phyloP scores from a whole-genome alignment of 2,797 vertebrate genomes.

The Fundulus diaphanus region DNA sequence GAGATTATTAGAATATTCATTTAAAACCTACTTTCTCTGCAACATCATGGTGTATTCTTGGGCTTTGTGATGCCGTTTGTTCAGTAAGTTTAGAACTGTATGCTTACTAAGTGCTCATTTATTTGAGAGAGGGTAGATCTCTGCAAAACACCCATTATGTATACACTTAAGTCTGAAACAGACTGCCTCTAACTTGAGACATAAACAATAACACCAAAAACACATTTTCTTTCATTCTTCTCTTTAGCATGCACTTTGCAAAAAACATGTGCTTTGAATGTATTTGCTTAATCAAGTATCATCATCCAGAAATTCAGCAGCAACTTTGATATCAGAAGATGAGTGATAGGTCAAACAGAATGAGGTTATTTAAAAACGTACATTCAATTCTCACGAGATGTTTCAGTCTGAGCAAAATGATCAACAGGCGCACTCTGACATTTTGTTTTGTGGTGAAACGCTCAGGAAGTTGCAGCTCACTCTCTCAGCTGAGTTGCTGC shows the following conservation, averaged over 20 bases:
- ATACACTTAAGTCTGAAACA: neutral
- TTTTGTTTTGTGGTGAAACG: slow-evolving; percentile 32
- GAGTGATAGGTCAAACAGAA: neutral
- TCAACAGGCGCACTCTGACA: neutral
- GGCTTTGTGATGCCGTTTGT: neutral
- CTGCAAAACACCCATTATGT: neutral
- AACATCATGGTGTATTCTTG: neutral
- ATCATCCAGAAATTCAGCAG: neutral
- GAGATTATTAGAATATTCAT: neutral
- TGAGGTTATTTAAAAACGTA: neutral
- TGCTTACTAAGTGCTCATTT: neutral
- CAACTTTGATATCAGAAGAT: neutral
- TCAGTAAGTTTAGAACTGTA: neutral
- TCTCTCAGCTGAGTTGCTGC: slow-evolving; percentile 31
- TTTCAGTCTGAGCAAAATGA: slow-evolving; percentile 4
- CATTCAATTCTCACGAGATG: neutral
- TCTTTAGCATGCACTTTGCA: neutral
- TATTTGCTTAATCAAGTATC: neutral
- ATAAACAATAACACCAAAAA: neutral
- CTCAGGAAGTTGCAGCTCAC: slow-evolving; percentile 43
- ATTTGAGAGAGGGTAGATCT: neutral
- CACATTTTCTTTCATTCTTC: neutral
- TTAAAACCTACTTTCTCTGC: neutral
- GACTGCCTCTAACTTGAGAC: neutral
- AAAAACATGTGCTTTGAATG: neutral